Percentiles rank a stretch among this genome's conserved stretches.
phyloP scores from a whole-genome alignment of 1,140 invertebrate species.

The Metaphire vulgaris region DNA sequence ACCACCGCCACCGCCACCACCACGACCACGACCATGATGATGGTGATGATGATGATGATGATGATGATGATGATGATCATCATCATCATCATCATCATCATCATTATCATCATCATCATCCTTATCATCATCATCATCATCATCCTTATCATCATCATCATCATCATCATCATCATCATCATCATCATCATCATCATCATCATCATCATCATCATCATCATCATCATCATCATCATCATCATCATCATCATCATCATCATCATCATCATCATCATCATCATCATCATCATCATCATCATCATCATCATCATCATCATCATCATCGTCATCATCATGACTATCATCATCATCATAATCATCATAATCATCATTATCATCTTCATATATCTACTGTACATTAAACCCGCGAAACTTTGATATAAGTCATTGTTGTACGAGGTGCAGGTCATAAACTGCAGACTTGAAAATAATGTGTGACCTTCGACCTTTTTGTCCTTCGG shows the following conservation, averaged over 20 bases:
- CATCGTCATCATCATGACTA: background rate
- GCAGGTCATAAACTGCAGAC: background rate
- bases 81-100: background rate
- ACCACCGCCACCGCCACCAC: background rate
- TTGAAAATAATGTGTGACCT: too few relatives aligned
- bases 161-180: slow-evolving; percentile 2
- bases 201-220: background rate
- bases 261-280: background rate
- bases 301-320: background rate
- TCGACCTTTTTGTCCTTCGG: too few relatives aligned
- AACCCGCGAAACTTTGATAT: background rate
- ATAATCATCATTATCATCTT: background rate
- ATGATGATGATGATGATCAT: background rate
- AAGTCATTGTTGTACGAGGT: background rate
- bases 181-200: background rate
- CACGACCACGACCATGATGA: background rate
- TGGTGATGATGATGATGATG: background rate
- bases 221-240: background rate
- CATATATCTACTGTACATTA: background rate
- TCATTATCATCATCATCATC: background rate
- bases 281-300: background rate
- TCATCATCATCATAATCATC: background rate
- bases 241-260: background rate
- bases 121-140: background rate
- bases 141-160: background rate